Evolutionary conservation across 2,888 invertebrate species (phyloP).

Genomic region (Gortyna flavago): DNA sequence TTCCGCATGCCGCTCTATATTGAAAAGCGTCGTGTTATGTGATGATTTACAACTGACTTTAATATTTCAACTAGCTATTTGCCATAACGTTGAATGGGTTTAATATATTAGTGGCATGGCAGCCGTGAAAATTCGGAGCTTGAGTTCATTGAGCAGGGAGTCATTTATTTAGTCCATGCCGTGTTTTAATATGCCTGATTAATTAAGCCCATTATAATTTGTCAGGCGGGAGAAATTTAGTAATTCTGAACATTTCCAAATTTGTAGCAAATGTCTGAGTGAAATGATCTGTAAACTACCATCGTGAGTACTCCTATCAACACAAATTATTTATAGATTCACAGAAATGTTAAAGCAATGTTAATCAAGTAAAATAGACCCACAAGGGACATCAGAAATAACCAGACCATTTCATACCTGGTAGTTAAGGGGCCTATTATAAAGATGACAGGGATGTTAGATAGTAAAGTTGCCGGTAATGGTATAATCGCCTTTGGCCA

Average conservation of each 20-base stretch:
- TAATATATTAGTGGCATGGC: constrained; percentile 56
- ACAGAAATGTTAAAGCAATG: not conserved
- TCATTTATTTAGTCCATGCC: constrained; percentile 33
- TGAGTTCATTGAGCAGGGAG: constrained; percentile 40
- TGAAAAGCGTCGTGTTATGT: constrained; percentile 69
- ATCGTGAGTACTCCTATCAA: not conserved
- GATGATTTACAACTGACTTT: constrained; percentile 74
- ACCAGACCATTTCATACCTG: constrained; percentile 11
- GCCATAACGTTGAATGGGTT: constrained; percentile 59
- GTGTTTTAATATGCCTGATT: constrained; percentile 33
- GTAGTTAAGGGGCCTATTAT: constrained; percentile 37
- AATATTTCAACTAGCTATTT: constrained; percentile 68
- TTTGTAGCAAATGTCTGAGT: not conserved
- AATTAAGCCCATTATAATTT: constrained; percentile 42
- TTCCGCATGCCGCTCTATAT: constrained; percentile 77
- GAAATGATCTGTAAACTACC: not conserved
- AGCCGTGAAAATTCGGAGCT: constrained; percentile 51
- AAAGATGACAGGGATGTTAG: constrained; percentile 61
- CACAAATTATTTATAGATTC: not conserved
- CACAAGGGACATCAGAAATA: constrained; percentile 4
- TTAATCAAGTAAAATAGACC: not conserved
- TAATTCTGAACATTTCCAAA: not conserved
- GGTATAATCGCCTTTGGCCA: constrained; percentile 74
- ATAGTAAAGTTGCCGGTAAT: constrained; percentile 69
- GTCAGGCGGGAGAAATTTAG: constrained; percentile 8